Base-by-base conservation (phyloP, 2,113 vertebrate genomes). In the Sphaerodactylus townsendi region DNA sequence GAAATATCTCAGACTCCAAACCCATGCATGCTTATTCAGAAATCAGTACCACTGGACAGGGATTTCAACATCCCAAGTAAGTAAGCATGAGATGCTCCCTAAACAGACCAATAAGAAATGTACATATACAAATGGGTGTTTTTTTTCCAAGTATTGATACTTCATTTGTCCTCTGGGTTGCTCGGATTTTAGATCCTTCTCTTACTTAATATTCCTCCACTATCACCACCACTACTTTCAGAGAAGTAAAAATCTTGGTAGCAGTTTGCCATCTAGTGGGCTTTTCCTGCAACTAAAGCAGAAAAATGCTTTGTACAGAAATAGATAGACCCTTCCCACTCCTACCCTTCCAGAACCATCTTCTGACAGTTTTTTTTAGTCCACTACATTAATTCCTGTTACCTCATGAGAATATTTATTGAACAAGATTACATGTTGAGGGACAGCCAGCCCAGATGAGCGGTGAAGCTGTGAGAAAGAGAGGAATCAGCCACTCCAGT, bases 221-320 rank as follows among this genome's bases (percentile, higher is more conserved):
- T 41, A 68, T 53, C 74, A 56, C 15, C n/a, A n/a, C n/a, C n/a
- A n/a, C 37, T 9, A 14, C 8, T 76, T 75, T n/a, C 28, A 28
- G 33, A 13, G 35, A 21, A 39, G 44, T 2, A 41, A 33, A 71
- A 37, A 10, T 33, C 21, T 39, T 82, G 65, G 53, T 19, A 64
- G 33, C 74, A 53, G 68, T 41, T 64, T 35, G 80, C 85, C 80
- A 82, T 70, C 85, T 65, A 72, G 80, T 82, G 85, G 53, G 4
- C 15, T 39, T 70, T 62, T 50, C 15, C 3, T 10, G 37, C 23
- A 78, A 9, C 37, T 78, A 70, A 66, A 37, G 2, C 39, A 48
- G 15, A 2, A 53, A 50, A 37, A 15, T 59, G 44, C 17, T 35
- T 39, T 35, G 5, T 23, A 6, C 56, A 37, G 41, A 62, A 62